Percentiles rank a stretch among this genome's conserved stretches.
phyloP scores from a whole-genome alignment of 2,888 invertebrate species.

The Tricholauxania praeusta region DNA sequence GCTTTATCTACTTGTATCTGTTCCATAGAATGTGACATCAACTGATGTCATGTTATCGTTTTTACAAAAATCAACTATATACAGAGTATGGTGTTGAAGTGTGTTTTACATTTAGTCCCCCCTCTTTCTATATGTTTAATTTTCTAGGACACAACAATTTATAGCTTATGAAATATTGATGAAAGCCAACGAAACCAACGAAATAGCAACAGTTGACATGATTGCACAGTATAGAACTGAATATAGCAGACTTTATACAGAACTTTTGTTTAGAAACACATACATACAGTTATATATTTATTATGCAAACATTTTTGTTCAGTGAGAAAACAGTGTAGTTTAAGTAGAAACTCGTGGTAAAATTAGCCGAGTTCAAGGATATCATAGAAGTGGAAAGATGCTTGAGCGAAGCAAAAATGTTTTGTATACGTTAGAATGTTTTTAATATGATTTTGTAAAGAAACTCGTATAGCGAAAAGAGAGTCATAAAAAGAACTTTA shows the following conservation, averaged over 20 bases:
- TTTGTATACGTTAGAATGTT: no score
- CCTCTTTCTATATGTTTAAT: conserved; percentile 16
- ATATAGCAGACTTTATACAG: no score
- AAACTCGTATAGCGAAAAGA: no score
- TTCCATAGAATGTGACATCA: conserved; percentile 4
- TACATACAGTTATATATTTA: not conserved
- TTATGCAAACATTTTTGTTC: no score
- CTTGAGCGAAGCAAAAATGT: no score
- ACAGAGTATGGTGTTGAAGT: not conserved
- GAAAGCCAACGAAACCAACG: not conserved
- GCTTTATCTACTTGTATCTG: conserved; percentile 14
- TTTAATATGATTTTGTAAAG: no score
- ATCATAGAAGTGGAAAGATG: not conserved
- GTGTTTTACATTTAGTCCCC: conserved; percentile 19
- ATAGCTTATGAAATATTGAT: conserved; percentile 21
- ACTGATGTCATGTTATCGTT: conserved; percentile 35
- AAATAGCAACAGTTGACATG: conserved; percentile 4
- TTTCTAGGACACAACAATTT: conserved; percentile 30
- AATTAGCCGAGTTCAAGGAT: not conserved
- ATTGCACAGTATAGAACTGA: no score
- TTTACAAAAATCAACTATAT: not conserved
- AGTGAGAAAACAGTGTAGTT: no score
- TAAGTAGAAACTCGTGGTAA: not conserved
- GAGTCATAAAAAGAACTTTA: no score
- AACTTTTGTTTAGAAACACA: no score